Percentiles rank a stretch among this genome's conserved stretches.
phyloP scores from a whole-genome alignment of 2,888 invertebrate species.

The Drosophila putrida region DNA sequence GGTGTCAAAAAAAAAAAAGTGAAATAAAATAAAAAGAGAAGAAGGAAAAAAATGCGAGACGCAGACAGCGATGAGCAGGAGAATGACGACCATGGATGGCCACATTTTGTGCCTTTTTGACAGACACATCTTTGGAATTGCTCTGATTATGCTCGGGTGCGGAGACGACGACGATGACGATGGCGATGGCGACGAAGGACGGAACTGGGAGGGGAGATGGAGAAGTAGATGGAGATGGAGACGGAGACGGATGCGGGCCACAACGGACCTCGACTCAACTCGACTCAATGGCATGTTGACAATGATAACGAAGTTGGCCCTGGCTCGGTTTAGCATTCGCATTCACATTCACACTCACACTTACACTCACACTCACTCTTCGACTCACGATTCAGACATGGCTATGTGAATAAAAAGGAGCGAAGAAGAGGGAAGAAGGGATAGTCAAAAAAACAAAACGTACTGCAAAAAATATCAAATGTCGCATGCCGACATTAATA shows the following conservation, averaged over 20 bases:
- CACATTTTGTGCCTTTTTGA: conserved; percentile 74
- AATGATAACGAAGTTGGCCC: conserved; percentile 78
- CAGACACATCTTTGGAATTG: conserved; percentile 75
- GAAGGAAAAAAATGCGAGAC: conserved; percentile 24
- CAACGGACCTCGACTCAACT: conserved; percentile 50
- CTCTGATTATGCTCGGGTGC: conserved; percentile 67
- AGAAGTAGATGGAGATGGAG: not conserved
- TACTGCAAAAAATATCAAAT: conserved; percentile 70
- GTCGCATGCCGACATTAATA: conserved; percentile 77
- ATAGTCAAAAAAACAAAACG: conserved; percentile 31
- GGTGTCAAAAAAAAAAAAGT: conserved; percentile 70
- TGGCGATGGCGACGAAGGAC: not conserved
- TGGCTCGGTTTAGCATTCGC: conserved; percentile 52
- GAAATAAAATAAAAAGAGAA: conserved; percentile 8
- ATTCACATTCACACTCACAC: conserved; percentile 22
- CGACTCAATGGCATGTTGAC: conserved; percentile 77
- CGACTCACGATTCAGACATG: not conserved
- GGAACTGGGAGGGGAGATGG: not conserved
- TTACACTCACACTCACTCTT: conserved; percentile 3
- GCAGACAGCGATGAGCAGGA: conserved; percentile 44
- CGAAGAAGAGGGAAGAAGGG: conserved; percentile 1
- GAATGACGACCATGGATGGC: conserved; percentile 51
- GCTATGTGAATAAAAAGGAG: not conserved
- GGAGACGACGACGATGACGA: not conserved
- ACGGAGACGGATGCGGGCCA: conserved; percentile 33